Evolutionary conservation across 2,888 invertebrate species (phyloP), one percentile per base, ranked within the genome.

Genomic region (Azorinus chamasolen): DNA sequence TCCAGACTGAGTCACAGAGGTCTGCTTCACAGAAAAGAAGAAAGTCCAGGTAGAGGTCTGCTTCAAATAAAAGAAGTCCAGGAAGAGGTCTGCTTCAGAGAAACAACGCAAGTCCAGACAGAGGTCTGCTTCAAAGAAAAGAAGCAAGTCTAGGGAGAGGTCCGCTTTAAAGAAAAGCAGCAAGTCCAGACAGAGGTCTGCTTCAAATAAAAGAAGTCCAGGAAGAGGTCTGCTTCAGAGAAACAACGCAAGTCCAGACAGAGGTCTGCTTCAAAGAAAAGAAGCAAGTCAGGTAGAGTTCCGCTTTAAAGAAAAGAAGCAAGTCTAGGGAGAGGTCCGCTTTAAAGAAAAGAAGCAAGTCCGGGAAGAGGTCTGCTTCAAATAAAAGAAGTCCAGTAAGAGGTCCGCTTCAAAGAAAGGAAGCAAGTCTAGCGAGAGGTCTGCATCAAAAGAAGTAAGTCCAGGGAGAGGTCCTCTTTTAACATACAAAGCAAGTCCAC

Each of bases 231-330:
- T 32, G 51, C 41, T 16, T 71, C 69, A 12, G 72, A 48, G 54
- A 71, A 72, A 51, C 46, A 72, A 18, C 57, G 62, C 46, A 70
- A 65, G 54, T 79, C 79, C 39, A 68, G 18, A 48, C 71, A 77
- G 54, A 71, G 71, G 58, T 59, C 58, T 32, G 54, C 39, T 50
- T 69, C 69, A n/a, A 76, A 46, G 50, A 71, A 63, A 32, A 61
- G 71, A 25, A 57, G 57, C 46, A 62, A 50, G 25, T 71, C n/a
- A 74, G 32, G 66, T 74, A 79, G 57, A 22, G 65, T 10, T 54
- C 48, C 68, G 58, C 62, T 22, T 78, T 72, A 16, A 66, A 37
- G 62, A 79, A 79, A 48, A 27, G 74, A 3, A 66, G 66, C 57
- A 66, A 66, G 48, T 70, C 70, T 25, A 24, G 24, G 32, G 58